Base-by-base conservation (phyloP, 2,113 vertebrate species). In the Eptesicus fuscus region DNA sequence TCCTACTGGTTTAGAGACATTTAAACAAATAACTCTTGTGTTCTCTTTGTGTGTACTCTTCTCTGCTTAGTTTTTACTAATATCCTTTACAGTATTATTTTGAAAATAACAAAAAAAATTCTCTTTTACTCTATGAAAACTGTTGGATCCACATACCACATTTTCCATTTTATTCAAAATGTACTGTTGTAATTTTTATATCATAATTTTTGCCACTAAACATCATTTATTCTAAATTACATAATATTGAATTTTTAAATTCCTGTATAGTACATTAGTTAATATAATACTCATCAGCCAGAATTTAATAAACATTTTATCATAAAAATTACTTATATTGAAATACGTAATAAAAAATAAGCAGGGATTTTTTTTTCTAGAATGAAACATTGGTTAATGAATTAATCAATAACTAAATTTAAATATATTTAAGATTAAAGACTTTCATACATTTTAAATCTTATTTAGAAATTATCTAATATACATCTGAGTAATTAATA, bases 331-430 rank as follows among this genome's bases (percentile, higher is more conserved):
- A 0, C 3, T 35, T 40, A 67, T 7, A 32, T 37, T 83, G 13
- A 88, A 53, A 95, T 76, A 56, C 40, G 5, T 88, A 88, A 79
- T 56, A 70, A 40, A 90, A 92, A 91, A 65, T 42, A 67, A 73
- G 7, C 8, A 37, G 1, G 5, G 2, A 1, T 42, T 74, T 82
- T 40, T 40, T 42, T 79, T 79, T 71, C 65, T 17, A 88, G 17
- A 2, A 84, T 80, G 63, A 67, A 37, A 69, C 1, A 20, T 42
- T 76, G 42, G 30, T 56, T 67, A 86, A 93, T 14, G 3, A 74
- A 83, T 82, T 91, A 93, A 80, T 47, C 32, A 86, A 40, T 56
- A 10, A 2, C n/a, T 88, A 67, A 20, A 84, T 76, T 88, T 70
- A 89, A 91, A 42, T 85, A 73, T 23, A 42, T 73, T 32, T 53